A percentile compares a stretch with the other conserved stretches of the same genome.
phyloP scores from a whole-genome alignment of 2,888 invertebrate genomes.

The Anthoptus insignis region DNA sequence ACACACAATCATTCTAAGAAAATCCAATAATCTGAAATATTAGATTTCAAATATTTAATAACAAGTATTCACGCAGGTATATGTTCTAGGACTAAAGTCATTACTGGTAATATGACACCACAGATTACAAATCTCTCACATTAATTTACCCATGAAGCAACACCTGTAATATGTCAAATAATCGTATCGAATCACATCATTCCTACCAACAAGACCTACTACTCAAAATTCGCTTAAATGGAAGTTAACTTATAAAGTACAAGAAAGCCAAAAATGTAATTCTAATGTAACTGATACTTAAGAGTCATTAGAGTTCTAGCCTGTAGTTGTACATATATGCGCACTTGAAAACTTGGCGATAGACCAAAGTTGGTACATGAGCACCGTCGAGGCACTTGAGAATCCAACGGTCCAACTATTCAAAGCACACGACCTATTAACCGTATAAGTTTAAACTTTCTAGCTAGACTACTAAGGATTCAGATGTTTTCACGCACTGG shows the following conservation, averaged over 20 bases:
- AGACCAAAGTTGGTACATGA: constrained; percentile 26
- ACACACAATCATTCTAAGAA: too few relatives aligned
- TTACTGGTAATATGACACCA: too few relatives aligned
- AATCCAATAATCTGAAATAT: too few relatives aligned
- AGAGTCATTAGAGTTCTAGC: constrained; percentile 2
- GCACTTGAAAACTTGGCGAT: constrained; percentile 15
- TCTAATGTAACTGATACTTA: constrained; percentile 1
- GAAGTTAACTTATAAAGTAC: neutral
- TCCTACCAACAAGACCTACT: too few relatives aligned
- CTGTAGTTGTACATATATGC: constrained; percentile 6
- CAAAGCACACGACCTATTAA: constrained; percentile 35
- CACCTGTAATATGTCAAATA: too few relatives aligned
- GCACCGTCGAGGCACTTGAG: constrained; percentile 9
- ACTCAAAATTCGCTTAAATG: too few relatives aligned
- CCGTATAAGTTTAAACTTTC: constrained; percentile 34
- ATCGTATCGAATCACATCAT: too few relatives aligned
- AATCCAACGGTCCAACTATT: constrained; percentile 28
- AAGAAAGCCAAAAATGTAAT: neutral
- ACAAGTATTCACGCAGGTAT: too few relatives aligned
- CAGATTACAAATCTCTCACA: too few relatives aligned
- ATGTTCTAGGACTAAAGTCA: too few relatives aligned
- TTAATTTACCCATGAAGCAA: too few relatives aligned
- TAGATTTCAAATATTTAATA: too few relatives aligned
- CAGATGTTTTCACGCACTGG: constrained; percentile 14
- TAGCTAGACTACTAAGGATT: constrained; percentile 23